Percentiles rank a stretch among this genome's conserved stretches.
Evolutionary conservation across 1,140 invertebrate genomes (phyloP).

Genomic region (Caenorhabditis remanei): DNA sequence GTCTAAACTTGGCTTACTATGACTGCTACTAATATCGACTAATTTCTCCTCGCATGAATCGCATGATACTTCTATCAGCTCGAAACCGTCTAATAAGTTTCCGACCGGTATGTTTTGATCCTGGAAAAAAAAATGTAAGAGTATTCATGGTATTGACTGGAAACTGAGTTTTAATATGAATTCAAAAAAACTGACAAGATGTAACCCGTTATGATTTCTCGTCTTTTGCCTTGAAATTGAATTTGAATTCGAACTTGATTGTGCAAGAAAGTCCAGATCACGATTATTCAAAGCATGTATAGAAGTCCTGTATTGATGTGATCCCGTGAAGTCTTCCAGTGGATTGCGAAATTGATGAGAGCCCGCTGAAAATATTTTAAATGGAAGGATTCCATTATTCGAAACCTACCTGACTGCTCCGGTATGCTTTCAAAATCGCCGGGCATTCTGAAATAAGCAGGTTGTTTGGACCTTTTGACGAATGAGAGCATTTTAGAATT

Average conservation of each 20-base stretch:
- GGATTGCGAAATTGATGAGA: conserved; percentile 49
- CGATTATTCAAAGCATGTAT: background rate
- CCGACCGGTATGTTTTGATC: conserved; percentile 38
- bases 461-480: conserved; percentile 33
- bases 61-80: background rate
- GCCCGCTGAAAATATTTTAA: background rate
- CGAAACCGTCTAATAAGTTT: conserved; percentile 16
- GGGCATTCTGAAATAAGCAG: conserved; percentile 45
- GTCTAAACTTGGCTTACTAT: background rate
- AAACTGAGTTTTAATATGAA: background rate
- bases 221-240: background rate
- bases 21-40: background rate
- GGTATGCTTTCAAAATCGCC: conserved; percentile 23
- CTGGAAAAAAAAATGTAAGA: background rate
- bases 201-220: background rate
- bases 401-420: conserved; percentile 10
- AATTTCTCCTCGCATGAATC: background rate
- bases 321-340: background rate
- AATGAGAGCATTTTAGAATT: background rate
- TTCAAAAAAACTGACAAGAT: conserved; percentile 10
- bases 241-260: background rate
- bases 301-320: background rate
- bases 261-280: background rate
- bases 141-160: background rate
- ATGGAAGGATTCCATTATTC: background rate